These are phyloP conservation scores for Drosophila dives DNA, from an alignment of 2,888 invertebrate genomes.

Conservation along the genomic window DNA sequence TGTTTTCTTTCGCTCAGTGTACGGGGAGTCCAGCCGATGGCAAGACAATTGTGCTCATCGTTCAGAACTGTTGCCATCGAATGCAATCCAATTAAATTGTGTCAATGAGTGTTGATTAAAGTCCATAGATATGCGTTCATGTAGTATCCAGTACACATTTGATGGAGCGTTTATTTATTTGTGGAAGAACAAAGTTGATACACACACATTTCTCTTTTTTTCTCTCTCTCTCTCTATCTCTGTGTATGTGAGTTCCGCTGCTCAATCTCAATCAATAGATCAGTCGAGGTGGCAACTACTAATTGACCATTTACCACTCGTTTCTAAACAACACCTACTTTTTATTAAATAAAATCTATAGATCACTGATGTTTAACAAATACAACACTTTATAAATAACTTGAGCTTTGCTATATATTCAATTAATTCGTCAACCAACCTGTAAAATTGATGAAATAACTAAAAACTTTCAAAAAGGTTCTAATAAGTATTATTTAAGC, in stretches of 20 bases:
- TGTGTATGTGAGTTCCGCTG: background rate
- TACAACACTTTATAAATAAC: background rate
- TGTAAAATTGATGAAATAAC: background rate
- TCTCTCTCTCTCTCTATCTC: background rate
- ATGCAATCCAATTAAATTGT: conserved; percentile 66
- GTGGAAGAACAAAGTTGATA: conserved; percentile 2
- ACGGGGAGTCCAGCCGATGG: conserved; percentile 2
- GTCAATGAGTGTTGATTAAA: conserved; percentile 74
- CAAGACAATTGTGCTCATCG: conserved; percentile 31
- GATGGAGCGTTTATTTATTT: conserved; percentile 33
- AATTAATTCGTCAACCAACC: background rate
- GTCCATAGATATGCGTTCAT: conserved; percentile 46
- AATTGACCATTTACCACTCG: background rate
- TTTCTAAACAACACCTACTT: background rate
- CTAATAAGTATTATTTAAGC: too few relatives aligned
- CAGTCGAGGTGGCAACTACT: background rate
- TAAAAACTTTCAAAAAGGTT: too few relatives aligned
- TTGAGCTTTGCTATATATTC: background rate
- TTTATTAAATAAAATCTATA: background rate
- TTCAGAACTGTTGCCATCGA: conserved; percentile 32
- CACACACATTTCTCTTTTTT: background rate
- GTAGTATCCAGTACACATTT: conserved; percentile 16
- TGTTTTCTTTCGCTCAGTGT: conserved; percentile 33
- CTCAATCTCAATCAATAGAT: background rate
- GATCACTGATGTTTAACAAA: background rate